Conservation (phyloP, 1,140 invertebrate genomes). For the Lordiphosa clarofinis region DNA sequence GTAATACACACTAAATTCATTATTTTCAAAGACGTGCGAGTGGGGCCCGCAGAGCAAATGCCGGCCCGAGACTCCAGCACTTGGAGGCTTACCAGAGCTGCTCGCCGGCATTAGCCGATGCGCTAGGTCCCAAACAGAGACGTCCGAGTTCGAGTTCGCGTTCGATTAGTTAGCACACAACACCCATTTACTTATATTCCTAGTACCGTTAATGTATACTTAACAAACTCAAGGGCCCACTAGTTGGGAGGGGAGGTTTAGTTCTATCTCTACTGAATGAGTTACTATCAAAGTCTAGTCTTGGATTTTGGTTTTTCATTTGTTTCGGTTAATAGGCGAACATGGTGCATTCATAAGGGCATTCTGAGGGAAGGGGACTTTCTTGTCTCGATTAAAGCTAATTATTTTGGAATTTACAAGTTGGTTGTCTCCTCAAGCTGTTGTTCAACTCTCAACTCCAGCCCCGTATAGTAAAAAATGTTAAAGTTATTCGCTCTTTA, state of each 20-base stretch:
- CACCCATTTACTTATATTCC: constrained; percentile 5
- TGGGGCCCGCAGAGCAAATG: constrained; percentile 24
- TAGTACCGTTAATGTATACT: constrained; percentile 6
- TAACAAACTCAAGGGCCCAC: constrained; percentile 20
- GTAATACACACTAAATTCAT: constrained; percentile 61
- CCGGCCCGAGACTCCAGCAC: neutral
- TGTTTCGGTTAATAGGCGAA: constrained; percentile 35
- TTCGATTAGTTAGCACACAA: constrained; percentile 9
- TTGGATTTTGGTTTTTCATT: constrained; percentile 27
- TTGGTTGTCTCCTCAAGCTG: constrained; percentile 3
- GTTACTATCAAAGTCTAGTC: constrained; percentile 52
- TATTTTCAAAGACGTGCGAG: constrained; percentile 32
- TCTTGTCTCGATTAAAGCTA: constrained; percentile 55
- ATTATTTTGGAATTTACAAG: constrained; percentile 55
- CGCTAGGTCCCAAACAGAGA: constrained; percentile 2
- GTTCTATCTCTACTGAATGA: constrained; percentile 33
- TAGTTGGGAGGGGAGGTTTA: constrained; percentile 1
- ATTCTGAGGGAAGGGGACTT: constrained; percentile 15
- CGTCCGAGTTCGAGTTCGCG: neutral
- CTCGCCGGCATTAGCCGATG: neutral
- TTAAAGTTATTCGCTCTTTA: constrained; percentile 49
- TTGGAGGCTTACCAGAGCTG: constrained; percentile 6
- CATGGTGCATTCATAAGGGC: constrained; percentile 42
- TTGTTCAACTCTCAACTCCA: constrained; percentile 19
- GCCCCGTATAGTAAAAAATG: constrained; percentile 61